Evolutionary conservation across 2,888 invertebrate genomes (phyloP), one percentile per base, ranked within the genome.

Genomic region (Lasioglossum calceatum): DNA sequence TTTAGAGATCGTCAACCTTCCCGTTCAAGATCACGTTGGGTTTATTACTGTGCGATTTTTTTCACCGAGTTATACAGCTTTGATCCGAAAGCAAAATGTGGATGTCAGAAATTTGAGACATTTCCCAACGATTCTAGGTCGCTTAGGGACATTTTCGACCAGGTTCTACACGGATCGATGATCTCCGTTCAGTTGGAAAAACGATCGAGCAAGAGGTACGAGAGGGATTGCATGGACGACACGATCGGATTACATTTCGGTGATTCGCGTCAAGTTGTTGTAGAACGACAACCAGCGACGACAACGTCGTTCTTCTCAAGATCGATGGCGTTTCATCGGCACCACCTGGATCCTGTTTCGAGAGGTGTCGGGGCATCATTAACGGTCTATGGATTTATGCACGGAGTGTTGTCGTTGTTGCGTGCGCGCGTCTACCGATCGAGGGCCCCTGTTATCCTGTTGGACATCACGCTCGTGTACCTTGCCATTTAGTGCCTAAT

Each of bases 371-470:
- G 32, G 42, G 50, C 83, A 54, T 75, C 82, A 61, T 84, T 78
- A 82, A 85, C 73, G 50, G 50, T 32, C 78, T 79, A 78, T 83
- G 78, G 71, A 83, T 85, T 83, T 85, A 83, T 83, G 84, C 78
- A 32, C 71, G 12, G 47, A 27, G 75, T 58, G 84, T 82, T 77
- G 44, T 44, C 39, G 54, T 79, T 50, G 76, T 80, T 61, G 76
- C 71, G 61, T 80, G 61, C 76, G 72, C 76, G 76, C 42, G 50
- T 42, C 36, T 32, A 32, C 61, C 58, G 83, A 75, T 77, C 84
- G 81, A 81, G 77, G 64, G 73, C 54, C 19, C 73, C 81, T 82
- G 82, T 84, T 84, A 74, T 82, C 82, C 77, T 58, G 77, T 84
- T 42, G 82, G 39, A 82, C 82, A 82, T 47, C 77, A 39, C 73